These are phyloP conservation scores for Agrilus planipennis DNA, from an alignment of 1,140 invertebrate genomes.

Conservation along the genomic window DNA sequence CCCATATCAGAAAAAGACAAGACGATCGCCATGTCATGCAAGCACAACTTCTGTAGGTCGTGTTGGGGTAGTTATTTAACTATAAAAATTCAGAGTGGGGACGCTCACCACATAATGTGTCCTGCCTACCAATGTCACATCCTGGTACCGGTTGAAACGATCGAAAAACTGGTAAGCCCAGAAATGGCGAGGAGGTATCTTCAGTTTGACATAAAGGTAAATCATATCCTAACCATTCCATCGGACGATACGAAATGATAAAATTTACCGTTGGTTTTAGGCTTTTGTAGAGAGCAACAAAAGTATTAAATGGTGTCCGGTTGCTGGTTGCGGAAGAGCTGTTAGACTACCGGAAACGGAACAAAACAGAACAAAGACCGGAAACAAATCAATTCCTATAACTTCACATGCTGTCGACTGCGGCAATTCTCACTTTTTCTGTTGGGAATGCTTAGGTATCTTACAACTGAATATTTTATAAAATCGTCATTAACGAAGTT, in stretches of 20 bases:
- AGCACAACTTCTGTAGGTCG: conserved; percentile 50
- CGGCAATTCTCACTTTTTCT: conserved; percentile 61
- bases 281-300: conserved; percentile 65
- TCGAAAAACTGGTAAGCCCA: conserved; percentile 52
- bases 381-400: conserved; percentile 23
- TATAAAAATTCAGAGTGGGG: conserved; percentile 55
- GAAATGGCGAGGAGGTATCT: conserved; percentile 55
- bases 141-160: conserved; percentile 55
- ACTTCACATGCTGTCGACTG: conserved; percentile 62
- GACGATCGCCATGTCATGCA: conserved; percentile 42
- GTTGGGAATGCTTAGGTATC: conserved; percentile 46
- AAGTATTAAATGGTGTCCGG: conserved; percentile 63
- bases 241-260: no score
- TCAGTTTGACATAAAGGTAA: conserved; percentile 61
- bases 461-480: no score
- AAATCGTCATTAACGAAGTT: no score
- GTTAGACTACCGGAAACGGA: conserved; percentile 52
- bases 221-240: neutral
- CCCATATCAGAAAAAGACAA: conserved; percentile 30
- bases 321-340: conserved; percentile 54
- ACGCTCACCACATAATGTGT: conserved; percentile 54
- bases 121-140: conserved; percentile 53
- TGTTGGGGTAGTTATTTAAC: conserved; percentile 61
- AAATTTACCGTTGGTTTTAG: no score
- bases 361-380: conserved; percentile 24